Evolutionary conservation across 2,113 vertebrate species (phyloP), one percentile per base, ranked within the genome.

Genomic region (Podiceps cristatus): DNA sequence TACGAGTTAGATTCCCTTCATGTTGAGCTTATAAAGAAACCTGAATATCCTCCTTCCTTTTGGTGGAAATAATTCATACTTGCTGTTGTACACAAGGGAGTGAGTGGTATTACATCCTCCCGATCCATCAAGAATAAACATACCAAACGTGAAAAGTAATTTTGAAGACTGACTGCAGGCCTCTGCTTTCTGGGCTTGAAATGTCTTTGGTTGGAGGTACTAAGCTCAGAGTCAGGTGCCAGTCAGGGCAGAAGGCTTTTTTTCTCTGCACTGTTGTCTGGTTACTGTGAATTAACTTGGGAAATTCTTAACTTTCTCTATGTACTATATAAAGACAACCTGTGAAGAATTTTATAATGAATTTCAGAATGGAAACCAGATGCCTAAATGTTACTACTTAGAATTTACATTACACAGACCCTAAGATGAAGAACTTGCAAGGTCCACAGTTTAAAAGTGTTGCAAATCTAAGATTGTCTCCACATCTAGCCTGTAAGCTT

Each of bases 321-420:
- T 0, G 0, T 20, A 10, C 18, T 42, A 11, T 31, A n/a, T 23
- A 52, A 59, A 76, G 47, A 35, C 7, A 50, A 1, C 2, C 2
- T 35, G 16, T 16, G 15, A 84, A 68, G 18, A 58, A 67, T 29
- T 71, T 55, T 27, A 7, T 45, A 24, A 5, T 40, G 29, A 60
- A 33, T 68, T 79, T 86, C 64, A 59, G 56, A 81, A 71, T 24
- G 8, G 27, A 82, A 33, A 76, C 7, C 11, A 64, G 31, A 19
- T 44, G 11, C 9, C 10, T 35, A 23, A 4, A 8, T 0, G 0
- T 28, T 55, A 37, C 37, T 59, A 31, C 16, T n/a, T 55, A 29
- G 11, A 62, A 44, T 64, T 80, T 27, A 18, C 3, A 33, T 20
- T 80, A 3, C 15, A 40, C 11, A 50, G 11, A 27, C 16, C 11